These are phyloP conservation scores for Erebia epiphron DNA, from an alignment of 2,888 invertebrate species.

Conservation along the genomic window DNA sequence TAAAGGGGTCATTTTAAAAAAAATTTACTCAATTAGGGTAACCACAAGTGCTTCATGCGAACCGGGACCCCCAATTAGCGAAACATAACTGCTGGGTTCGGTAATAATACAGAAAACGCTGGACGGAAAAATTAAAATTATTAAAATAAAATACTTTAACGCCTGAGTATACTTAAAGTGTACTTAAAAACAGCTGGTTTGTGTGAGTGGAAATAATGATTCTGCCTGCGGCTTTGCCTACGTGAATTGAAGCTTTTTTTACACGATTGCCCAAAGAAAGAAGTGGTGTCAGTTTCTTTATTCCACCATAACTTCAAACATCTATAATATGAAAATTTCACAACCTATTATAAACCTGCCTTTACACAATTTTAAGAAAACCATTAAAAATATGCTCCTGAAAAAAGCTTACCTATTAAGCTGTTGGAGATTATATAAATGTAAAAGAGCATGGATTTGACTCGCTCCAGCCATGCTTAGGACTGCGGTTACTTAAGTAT, in stretches of 20 bases:
- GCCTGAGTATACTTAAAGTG: neutral
- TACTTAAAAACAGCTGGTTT: neutral
- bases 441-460: too few relatives aligned
- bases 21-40: conserved; percentile 20
- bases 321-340: too few relatives aligned
- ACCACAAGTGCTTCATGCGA: conserved; percentile 16
- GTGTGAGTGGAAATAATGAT: neutral
- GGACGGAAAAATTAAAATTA: neutral
- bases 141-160: neutral
- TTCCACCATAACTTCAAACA: too few relatives aligned
- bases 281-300: too few relatives aligned
- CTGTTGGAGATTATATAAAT: too few relatives aligned
- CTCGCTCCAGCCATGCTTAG: too few relatives aligned
- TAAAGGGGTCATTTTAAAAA: conserved; percentile 10
- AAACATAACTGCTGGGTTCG: conserved; percentile 3
- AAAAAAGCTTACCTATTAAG: too few relatives aligned
- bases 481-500: too few relatives aligned
- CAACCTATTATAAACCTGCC: too few relatives aligned
- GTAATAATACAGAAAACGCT: conserved; percentile 5
- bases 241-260: neutral
- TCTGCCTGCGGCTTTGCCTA: neutral
- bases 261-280: neutral
- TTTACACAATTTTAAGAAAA: too few relatives aligned
- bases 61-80: conserved; percentile 13
- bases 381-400: too few relatives aligned